Evolutionary conservation across 2,888 invertebrate genomes (phyloP).

Genomic region (Scaptomyza caliginosa): DNA sequence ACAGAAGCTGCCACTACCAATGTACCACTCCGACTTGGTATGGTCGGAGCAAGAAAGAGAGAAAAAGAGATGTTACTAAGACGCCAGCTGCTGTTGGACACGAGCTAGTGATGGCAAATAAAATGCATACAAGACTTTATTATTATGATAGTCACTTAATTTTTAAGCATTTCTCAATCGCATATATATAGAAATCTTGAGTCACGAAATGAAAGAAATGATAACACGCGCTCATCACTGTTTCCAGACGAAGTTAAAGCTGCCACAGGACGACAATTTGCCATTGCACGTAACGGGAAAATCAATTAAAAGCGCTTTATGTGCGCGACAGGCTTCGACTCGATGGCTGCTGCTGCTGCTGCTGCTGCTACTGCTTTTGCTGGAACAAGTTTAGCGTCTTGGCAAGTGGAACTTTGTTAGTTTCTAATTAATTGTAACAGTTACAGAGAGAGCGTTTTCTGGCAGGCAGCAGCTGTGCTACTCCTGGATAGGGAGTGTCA

Average conservation of each 20-base stretch:
- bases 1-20: slow-evolving; percentile 41
- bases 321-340: slow-evolving; percentile 71
- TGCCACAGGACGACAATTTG: slow-evolving; percentile 53
- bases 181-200: too few species aligned
- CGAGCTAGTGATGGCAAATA: neutral
- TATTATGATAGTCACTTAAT: too few species aligned
- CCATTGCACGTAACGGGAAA: slow-evolving; percentile 75
- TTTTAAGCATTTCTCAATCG: too few species aligned
- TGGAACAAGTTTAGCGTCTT: slow-evolving; percentile 70
- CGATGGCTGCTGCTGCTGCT: slow-evolving; percentile 6
- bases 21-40: too few species aligned
- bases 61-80: neutral
- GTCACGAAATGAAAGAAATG: slow-evolving; percentile 3
- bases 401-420: slow-evolving; percentile 78
- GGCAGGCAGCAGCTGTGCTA: slow-evolving; percentile 46
- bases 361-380: slow-evolving; percentile 19
- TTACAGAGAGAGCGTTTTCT: slow-evolving; percentile 52
- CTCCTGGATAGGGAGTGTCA: slow-evolving; percentile 2
- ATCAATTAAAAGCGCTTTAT: slow-evolving; percentile 79
- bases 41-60: neutral
- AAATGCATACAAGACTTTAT: too few species aligned
- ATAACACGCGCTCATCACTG: neutral
- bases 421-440: slow-evolving; percentile 79
- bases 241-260: slow-evolving; percentile 14
- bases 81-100: slow-evolving; percentile 21